Percentiles rank a stretch among this genome's conserved stretches.
Conservation (phyloP, 2,888 invertebrate species). For the Scrobipalpa costella region DNA sequence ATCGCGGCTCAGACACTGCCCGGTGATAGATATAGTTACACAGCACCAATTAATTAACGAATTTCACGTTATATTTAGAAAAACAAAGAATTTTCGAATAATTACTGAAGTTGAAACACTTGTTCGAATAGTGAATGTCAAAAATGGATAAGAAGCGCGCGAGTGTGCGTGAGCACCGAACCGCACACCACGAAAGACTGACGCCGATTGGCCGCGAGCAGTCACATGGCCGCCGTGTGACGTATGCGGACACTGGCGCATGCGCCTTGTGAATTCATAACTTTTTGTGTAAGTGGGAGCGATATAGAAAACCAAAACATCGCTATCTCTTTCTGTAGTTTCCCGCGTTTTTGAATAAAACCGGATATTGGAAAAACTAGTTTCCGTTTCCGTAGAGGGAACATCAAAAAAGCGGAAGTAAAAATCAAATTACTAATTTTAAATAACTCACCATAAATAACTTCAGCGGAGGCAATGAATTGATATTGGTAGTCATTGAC, state of each 20-base stretch:
- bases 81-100: constrained; percentile 27
- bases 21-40: constrained; percentile 35
- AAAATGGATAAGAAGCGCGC: constrained; percentile 50
- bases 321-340: constrained; percentile 18
- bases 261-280: constrained; percentile 61
- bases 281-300: constrained; percentile 53
- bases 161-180: constrained; percentile 51
- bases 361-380: not conserved
- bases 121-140: constrained; percentile 54
- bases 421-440: not conserved
- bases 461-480: not conserved
- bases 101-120: constrained; percentile 44
- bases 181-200: constrained; percentile 59
- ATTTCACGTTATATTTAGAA: constrained; percentile 27
- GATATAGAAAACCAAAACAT: constrained; percentile 35
- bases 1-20: constrained; percentile 53
- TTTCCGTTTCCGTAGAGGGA: too few relatives aligned
- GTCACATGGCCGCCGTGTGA: constrained; percentile 61
- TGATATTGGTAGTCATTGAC: not conserved
- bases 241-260: constrained; percentile 62
- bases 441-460: constrained; percentile 6
- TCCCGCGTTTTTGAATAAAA: constrained; percentile 26
- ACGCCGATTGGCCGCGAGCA: constrained; percentile 57
- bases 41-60: constrained; percentile 36
- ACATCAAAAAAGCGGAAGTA: too few relatives aligned